A percentile compares a stretch with the other conserved stretches of the same genome.
phyloP scores from a whole-genome alignment of 2,888 invertebrate genomes.

The Melanostoma scalare region DNA sequence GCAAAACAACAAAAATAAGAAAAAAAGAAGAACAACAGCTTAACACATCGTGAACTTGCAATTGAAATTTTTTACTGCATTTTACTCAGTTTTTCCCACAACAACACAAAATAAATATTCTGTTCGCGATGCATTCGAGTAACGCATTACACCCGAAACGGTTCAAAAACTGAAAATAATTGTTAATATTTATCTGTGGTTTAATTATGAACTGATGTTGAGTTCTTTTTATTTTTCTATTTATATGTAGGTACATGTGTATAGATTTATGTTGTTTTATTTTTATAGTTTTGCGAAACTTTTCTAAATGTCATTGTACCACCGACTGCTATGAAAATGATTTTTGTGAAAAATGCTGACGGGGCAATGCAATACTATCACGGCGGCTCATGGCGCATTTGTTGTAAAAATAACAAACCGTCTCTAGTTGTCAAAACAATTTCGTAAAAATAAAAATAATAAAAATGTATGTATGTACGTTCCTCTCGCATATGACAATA shows the following conservation, averaged over 20 bases:
- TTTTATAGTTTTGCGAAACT: conserved; percentile 41
- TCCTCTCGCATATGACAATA: too few relatives aligned
- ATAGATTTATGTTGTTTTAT: conserved; percentile 15
- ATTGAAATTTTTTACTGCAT: conserved; percentile 47
- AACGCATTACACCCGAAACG: conserved; percentile 46
- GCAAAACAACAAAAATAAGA: not conserved
- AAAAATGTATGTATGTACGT: too few relatives aligned
- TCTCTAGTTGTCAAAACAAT: conserved; percentile 33
- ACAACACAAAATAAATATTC: conserved; percentile 9
- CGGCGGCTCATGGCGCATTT: conserved; percentile 21
- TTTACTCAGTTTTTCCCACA: conserved; percentile 33
- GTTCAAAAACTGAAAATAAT: conserved; percentile 49
- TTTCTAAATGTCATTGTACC: conserved; percentile 60
- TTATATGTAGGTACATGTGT: not conserved
- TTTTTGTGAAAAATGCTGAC: conserved; percentile 6
- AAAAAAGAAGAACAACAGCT: not conserved
- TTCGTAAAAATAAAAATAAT: too few relatives aligned
- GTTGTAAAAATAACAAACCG: conserved; percentile 37
- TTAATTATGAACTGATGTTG: conserved; percentile 29
- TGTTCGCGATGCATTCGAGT: conserved; percentile 37
- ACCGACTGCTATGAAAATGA: conserved; percentile 24
- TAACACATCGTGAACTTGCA: conserved; percentile 28
- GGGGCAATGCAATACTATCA: conserved; percentile 11
- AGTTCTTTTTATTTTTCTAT: conserved; percentile 8
- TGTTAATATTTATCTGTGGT: conserved; percentile 40